A percentile compares a stretch with the other conserved stretches of the same genome.
These are phyloP conservation scores for Onychomys leucogaster DNA, from an alignment of 2,797 vertebrate genomes.

Conservation along the genomic window DNA sequence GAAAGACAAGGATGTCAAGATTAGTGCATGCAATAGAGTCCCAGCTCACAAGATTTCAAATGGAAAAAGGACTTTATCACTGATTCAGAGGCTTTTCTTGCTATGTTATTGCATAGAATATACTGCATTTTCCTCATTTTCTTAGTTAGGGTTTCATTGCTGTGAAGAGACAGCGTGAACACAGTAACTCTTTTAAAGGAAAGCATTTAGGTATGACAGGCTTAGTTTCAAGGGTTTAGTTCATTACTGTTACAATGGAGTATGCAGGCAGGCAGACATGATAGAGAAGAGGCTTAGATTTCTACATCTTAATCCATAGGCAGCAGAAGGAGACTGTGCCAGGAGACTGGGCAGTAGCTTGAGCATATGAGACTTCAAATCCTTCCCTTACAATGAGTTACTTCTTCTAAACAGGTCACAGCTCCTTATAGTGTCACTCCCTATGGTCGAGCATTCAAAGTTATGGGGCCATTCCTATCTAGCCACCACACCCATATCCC, in stretches of 20 bases:
- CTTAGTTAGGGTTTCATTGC: neutral
- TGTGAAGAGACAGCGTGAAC: neutral
- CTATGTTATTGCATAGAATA: too few species aligned
- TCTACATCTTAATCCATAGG: neutral
- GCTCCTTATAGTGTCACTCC: neutral
- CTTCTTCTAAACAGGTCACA: neutral
- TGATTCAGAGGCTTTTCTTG: too few species aligned
- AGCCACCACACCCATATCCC: neutral
- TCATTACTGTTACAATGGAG: neutral
- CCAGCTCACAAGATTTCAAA: neutral
- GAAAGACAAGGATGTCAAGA: neutral
- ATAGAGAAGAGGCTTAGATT: too few species aligned
- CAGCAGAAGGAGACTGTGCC: neutral
- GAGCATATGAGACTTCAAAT: neutral
- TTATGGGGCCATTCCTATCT: neutral
- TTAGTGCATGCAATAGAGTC: too few species aligned
- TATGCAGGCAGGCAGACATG: too few species aligned
- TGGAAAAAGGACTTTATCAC: neutral
- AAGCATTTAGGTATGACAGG: neutral
- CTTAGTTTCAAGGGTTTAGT: neutral
- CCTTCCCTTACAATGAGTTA: neutral
- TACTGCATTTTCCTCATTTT: neutral
- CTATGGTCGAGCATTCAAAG: neutral
- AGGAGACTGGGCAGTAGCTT: neutral
- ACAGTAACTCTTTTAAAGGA: neutral